Base-by-base conservation (phyloP, 92 coral and sea anemone species). In the Porites rus region DNA sequence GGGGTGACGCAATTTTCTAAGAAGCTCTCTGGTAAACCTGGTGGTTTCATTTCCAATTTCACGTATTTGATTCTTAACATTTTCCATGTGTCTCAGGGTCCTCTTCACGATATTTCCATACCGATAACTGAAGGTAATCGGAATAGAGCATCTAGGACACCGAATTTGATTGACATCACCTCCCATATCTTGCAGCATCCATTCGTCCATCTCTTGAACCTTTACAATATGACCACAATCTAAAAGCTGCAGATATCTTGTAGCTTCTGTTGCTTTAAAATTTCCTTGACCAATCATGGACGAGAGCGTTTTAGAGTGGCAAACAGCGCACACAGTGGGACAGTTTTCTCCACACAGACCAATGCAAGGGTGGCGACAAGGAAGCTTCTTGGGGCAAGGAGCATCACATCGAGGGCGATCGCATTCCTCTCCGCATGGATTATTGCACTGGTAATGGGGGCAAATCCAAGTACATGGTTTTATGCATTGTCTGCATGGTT, bases 321-420 rank as follows among this genome's bases (percentile, higher is more conserved):
- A 94, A 70, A 80, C 59, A 24, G 83, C 83, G 70, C 98, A 94
- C 72, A 92, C 25, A 16, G 76, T 78, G 16, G 98, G 98, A 65
- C 98, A 94, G 75, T 58, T 6, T 72, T 94, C 98, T 46, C 98
- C 98, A 70, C 98, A 94, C 25, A 94, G 73, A 65, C 98, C 98
- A 59, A 90, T 84, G 43, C 98, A 94, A 18, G 86, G 88, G 78
- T 94, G 98, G 28, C 88, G 91, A 62, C 95, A 93, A 6, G 71
- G 16, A 12, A 90, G 88, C 67, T 22, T 53, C 69, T 69, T 59
- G 13, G 89, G 54, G 71, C 96, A 93, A 2, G 94, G 86, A 1
- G 85, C 89, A 24, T 90, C 60, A 76, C 96, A 93, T 58, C 79
- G 86, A 56, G 86, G 70, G 59, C 88, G 83, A 68, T 88, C 88